Percentiles rank a stretch among this genome's conserved stretches.
These are phyloP conservation scores for Dendrolimus houi DNA, from an alignment of 2,888 invertebrate species.

Conservation along the genomic window DNA sequence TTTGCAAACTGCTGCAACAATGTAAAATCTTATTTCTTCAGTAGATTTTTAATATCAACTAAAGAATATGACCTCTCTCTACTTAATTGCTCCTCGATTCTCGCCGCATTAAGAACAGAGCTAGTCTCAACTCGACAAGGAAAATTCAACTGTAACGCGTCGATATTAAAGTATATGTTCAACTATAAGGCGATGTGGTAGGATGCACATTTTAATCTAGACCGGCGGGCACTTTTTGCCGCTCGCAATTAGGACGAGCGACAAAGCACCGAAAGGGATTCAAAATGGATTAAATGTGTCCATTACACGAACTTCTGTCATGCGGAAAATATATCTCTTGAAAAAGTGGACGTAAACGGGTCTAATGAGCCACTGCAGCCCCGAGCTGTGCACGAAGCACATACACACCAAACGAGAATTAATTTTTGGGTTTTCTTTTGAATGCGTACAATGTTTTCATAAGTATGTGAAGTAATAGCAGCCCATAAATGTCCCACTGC, in stretches of 20 bases:
- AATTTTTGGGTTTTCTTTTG: neutral
- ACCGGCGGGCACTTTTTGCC: conserved; percentile 50
- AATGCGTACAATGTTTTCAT: neutral
- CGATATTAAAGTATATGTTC: conserved; percentile 21
- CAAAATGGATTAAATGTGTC: conserved; percentile 58
- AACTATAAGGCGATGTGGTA: conserved; percentile 8
- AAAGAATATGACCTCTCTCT: conserved; percentile 41
- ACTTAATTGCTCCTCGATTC: conserved; percentile 45
- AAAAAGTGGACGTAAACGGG: neutral
- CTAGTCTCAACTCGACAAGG: conserved; percentile 2
- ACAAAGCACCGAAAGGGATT: conserved; percentile 47
- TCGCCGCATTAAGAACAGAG: conserved; percentile 31
- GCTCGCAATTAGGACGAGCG: conserved; percentile 47
- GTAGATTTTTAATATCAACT: conserved; percentile 24
- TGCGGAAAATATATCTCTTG: conserved; percentile 20
- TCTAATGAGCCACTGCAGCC: neutral
- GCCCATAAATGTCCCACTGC: no score
- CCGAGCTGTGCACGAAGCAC: neutral
- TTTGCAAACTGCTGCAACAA: neutral
- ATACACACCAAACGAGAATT: neutral
- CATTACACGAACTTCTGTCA: conserved; percentile 41
- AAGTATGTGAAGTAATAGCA: no score
- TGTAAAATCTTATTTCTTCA: conserved; percentile 2
- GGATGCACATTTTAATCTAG: conserved; percentile 54
- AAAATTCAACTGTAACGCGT: conserved; percentile 17